phyloP scores from a whole-genome alignment of 1,140 invertebrate genomes.

The Dendroctonus valens region DNA sequence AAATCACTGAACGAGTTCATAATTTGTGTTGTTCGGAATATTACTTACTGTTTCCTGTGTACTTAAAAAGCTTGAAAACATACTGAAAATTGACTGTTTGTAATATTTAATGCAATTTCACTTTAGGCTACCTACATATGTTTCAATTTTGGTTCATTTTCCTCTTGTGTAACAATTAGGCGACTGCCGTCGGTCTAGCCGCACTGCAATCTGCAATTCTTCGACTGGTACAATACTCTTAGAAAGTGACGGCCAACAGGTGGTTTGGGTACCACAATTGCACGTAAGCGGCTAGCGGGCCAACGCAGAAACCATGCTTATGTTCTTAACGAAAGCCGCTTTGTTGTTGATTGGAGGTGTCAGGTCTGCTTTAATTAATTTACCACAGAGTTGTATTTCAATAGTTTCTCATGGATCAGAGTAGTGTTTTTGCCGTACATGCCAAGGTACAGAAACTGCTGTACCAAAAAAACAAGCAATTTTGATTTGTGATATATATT shows the following conservation, averaged over 20 bases:
- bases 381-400: background rate
- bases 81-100: too few species aligned
- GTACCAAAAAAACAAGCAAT: too few species aligned
- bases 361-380: constrained; percentile 6
- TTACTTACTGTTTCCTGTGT: too few species aligned
- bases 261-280: constrained; percentile 10
- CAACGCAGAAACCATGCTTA: background rate
- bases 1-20: too few species aligned
- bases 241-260: constrained; percentile 19
- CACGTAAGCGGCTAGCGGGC: background rate
- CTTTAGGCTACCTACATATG: constrained; percentile 2
- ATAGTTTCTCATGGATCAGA: background rate
- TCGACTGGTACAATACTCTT: constrained; percentile 9
- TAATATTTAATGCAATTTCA: too few species aligned
- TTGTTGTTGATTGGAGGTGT: constrained; percentile 1
- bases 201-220: background rate
- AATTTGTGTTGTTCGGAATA: too few species aligned
- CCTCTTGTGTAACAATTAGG: constrained; percentile 13
- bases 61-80: too few species aligned
- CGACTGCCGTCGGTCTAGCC: background rate
- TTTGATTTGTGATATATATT: too few species aligned
- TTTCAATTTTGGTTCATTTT: constrained; percentile 7
- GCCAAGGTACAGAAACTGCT: too few species aligned
- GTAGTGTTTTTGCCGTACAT: too few species aligned
- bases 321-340: background rate